Percentiles rank a stretch among this genome's conserved stretches.
Conservation (phyloP, 1,140 invertebrate species). For the Leucophenga varia region DNA sequence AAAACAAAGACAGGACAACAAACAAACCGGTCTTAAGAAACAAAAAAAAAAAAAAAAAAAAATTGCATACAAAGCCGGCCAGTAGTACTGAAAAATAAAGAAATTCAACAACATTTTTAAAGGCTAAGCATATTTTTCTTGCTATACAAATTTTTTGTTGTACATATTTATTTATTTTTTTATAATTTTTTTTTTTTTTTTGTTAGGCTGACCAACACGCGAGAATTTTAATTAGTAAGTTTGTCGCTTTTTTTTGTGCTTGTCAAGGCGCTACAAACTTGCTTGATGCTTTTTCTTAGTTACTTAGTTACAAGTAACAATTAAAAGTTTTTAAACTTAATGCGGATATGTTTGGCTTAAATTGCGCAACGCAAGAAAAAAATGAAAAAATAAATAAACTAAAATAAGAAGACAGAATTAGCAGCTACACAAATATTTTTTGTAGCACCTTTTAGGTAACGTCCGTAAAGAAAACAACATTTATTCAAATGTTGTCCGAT, state of each 20-base stretch:
- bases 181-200: constrained; percentile 29
- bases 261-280: neutral
- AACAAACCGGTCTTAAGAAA: too few species aligned
- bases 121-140: too few species aligned
- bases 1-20: neutral
- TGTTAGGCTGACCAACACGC: constrained; percentile 47
- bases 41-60: too few species aligned
- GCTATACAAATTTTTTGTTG: constrained; percentile 18
- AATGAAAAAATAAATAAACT: too few species aligned
- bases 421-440: too few species aligned
- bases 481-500: too few species aligned
- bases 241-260: neutral
- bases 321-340: constrained; percentile 54
- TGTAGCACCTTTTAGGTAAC: too few species aligned
- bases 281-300: constrained; percentile 6
- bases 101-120: too few species aligned
- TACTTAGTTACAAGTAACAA: constrained; percentile 45
- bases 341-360: constrained; percentile 54
- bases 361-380: too few species aligned
- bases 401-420: too few species aligned
- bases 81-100: constrained; percentile 7
- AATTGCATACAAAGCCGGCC: too few species aligned
- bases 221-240: constrained; percentile 51
- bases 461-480: too few species aligned
- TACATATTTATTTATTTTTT: constrained; percentile 11